Evolutionary conservation across 2,888 invertebrate genomes (phyloP).

Genomic region (Cancer borealis): DNA sequence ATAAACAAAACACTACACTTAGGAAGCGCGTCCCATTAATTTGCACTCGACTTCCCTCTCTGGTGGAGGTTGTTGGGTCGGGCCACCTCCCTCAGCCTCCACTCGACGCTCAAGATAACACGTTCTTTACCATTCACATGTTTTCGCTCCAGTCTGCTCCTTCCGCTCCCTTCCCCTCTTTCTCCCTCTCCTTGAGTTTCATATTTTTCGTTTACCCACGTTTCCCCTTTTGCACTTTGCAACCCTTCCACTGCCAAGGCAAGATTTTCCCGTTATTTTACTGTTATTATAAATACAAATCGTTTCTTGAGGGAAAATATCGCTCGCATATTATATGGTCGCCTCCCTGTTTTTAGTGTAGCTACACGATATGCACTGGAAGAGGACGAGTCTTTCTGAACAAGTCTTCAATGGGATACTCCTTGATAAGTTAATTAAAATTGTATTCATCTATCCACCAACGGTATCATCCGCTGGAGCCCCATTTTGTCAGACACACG

Average conservation of each 20-base stretch:
- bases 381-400: constrained; percentile 50
- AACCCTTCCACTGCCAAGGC: background rate
- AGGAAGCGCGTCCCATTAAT: constrained; percentile 61
- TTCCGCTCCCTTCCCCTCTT: background rate
- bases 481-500: constrained; percentile 71
- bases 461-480: constrained; percentile 64
- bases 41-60: constrained; percentile 35
- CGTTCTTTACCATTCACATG: constrained; percentile 48
- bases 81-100: constrained; percentile 46
- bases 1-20: constrained; percentile 30
- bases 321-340: background rate
- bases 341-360: background rate
- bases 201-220: background rate
- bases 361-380: constrained; percentile 29
- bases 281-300: background rate
- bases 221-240: background rate
- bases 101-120: constrained; percentile 59
- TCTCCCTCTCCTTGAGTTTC: background rate
- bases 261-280: background rate
- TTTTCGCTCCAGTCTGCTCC: constrained; percentile 42
- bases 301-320: background rate
- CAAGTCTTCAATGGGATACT: constrained; percentile 56
- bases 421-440: constrained; percentile 72
- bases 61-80: constrained; percentile 55
- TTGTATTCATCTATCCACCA: constrained; percentile 69